These are phyloP conservation scores for Acromyrmex charruanus DNA, from an alignment of 1,140 invertebrate genomes.

Conservation along the genomic window DNA sequence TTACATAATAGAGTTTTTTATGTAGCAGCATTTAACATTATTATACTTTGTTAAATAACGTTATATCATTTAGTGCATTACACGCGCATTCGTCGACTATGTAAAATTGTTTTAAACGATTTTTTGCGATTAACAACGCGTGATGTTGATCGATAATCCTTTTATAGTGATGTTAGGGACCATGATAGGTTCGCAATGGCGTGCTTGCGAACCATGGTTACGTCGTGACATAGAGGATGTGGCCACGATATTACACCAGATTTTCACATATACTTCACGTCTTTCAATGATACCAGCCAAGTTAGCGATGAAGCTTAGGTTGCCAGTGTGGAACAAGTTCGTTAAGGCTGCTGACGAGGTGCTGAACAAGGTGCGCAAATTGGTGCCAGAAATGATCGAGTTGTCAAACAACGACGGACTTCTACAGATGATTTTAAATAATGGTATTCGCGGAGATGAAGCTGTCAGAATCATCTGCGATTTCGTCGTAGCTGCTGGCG, in stretches of 20 bases:
- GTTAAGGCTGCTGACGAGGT: slow-evolving; percentile 89
- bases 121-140: not conserved
- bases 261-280: slow-evolving; percentile 91
- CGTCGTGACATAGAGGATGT: slow-evolving; percentile 87
- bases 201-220: slow-evolving; percentile 79
- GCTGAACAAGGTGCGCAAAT: slow-evolving; percentile 82
- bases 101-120: slow-evolving; percentile 4
- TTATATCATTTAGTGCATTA: not conserved
- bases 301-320: slow-evolving; percentile 88
- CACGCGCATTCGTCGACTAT: no score
- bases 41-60: not conserved
- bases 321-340: slow-evolving; percentile 92
- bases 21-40: not conserved
- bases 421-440: slow-evolving; percentile 87
- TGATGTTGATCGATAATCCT: not conserved
- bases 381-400: slow-evolving; percentile 80
- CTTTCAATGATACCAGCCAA: slow-evolving; percentile 90
- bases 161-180: slow-evolving; percentile 89
- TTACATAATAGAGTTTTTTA: not conserved
- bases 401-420: slow-evolving; percentile 86
- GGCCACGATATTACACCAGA: slow-evolving; percentile 89
- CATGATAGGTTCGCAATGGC: slow-evolving; percentile 89
- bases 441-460: slow-evolving; percentile 88
- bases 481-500: slow-evolving; percentile 95
- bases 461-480: slow-evolving; percentile 92